A percentile compares a stretch with the other conserved stretches of the same genome.
phyloP scores from a whole-genome alignment of 2,888 invertebrate species.

The Penaeus monodon region DNA sequence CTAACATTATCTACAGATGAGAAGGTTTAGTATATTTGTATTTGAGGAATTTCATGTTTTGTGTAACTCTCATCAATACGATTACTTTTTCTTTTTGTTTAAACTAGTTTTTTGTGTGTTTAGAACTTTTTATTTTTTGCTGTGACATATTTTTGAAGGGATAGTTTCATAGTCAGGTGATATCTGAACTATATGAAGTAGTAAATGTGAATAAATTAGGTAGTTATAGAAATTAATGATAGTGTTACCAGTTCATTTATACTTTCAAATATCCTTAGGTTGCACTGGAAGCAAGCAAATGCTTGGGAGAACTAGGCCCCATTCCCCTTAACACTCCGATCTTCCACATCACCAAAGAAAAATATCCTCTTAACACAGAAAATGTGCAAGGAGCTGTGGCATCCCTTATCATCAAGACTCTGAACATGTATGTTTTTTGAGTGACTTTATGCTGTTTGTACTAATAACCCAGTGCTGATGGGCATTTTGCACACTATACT shows the following conservation, averaged over 20 bases:
- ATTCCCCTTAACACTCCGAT: slow-evolving; percentile 27
- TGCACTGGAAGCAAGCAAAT: slow-evolving; percentile 42
- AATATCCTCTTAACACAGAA: neutral
- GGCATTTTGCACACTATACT: no score
- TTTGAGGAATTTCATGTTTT: neutral
- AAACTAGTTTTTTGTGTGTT: no score
- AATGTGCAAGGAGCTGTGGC: neutral
- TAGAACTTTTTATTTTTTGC: no score
- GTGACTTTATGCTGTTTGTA: no score
- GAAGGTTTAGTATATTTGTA: slow-evolving; percentile 4
- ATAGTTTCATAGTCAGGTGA: no score
- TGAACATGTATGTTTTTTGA: slow-evolving; percentile 22
- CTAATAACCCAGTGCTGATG: no score
- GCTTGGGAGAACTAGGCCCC: slow-evolving; percentile 50
- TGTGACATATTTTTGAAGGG: no score
- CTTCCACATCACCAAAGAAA: slow-evolving; percentile 23
- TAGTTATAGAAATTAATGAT: no score
- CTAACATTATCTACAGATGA: neutral
- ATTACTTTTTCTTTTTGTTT: neutral
- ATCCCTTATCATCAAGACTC: slow-evolving; percentile 7
- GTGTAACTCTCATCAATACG: neutral
- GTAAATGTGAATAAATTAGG: no score
- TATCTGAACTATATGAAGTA: no score
- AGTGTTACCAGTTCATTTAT: no score
- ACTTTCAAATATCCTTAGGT: neutral